A percentile compares a stretch with the other conserved stretches of the same genome.
These are phyloP conservation scores for Linnaemya tessellans DNA, from an alignment of 2,888 invertebrate species.

Conservation along the genomic window DNA sequence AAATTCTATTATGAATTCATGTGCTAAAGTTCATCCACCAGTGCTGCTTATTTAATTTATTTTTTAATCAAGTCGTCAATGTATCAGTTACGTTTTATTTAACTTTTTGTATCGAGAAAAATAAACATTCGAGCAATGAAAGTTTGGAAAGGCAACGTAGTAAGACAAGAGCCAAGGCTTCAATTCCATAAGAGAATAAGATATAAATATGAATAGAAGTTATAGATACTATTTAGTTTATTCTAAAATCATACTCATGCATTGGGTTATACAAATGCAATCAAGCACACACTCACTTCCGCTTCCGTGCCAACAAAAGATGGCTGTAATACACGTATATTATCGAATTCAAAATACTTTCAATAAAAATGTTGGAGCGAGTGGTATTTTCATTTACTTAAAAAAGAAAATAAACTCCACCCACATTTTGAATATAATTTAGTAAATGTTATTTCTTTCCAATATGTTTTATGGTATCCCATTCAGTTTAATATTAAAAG, in stretches of 20 bases:
- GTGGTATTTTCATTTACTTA: conserved; percentile 22
- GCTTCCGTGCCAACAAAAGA: too few relatives aligned
- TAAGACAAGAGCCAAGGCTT: neutral
- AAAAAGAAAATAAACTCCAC: conserved; percentile 47
- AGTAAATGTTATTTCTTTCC: conserved; percentile 25
- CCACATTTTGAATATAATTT: conserved; percentile 61
- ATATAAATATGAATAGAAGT: conserved; percentile 3
- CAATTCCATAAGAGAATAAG: conserved; percentile 19
- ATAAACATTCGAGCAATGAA: neutral
- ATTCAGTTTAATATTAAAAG: conserved; percentile 19
- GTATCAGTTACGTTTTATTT: conserved; percentile 58
- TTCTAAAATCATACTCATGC: neutral
- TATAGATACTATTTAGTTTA: conserved; percentile 12
- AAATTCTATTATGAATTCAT: conserved; percentile 53
- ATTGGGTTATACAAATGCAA: neutral
- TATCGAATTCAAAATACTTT: conserved; percentile 7
- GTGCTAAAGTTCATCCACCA: conserved; percentile 41
- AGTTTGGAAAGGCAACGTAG: neutral
- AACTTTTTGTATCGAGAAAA: conserved; percentile 27
- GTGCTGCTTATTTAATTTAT: conserved; percentile 27
- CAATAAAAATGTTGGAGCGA: neutral
- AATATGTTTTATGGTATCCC: conserved; percentile 15
- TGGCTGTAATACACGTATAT: neutral
- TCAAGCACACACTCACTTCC: neutral
- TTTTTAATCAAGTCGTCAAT: conserved; percentile 60